Conservation (phyloP, 2,797 vertebrate genomes). For the Thamnophis elegans region DNA sequence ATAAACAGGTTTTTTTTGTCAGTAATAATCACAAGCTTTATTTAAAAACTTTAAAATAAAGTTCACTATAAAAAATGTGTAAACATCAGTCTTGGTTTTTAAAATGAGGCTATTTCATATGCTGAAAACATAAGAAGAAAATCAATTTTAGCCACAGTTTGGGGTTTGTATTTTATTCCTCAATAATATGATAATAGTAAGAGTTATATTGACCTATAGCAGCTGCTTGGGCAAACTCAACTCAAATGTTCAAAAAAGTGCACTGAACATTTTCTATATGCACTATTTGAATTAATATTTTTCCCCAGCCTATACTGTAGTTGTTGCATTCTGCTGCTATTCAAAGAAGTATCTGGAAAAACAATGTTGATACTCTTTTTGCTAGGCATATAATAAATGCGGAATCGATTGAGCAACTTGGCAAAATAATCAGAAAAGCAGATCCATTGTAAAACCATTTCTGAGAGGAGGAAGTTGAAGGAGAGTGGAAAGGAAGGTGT, state of each 20-base stretch:
- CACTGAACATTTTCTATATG: neutral
- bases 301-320: neutral
- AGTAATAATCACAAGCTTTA: neutral
- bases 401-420: neutral
- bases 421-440: slow-evolving; percentile 22
- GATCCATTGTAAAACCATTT: slow-evolving; percentile 31
- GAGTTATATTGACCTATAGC: neutral
- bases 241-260: neutral
- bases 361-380: neutral
- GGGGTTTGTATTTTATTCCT: neutral
- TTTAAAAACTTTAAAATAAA: neutral
- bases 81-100: neutral
- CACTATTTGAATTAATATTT: neutral
- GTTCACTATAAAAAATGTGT: neutral
- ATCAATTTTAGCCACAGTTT: neutral
- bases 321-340: neutral
- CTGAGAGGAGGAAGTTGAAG: slow-evolving; percentile 30
- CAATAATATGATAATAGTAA: neutral
- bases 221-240: neutral
- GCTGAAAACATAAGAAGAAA: neutral
- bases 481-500: neutral
- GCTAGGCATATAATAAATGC: neutral
- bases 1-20: neutral
- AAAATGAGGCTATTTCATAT: neutral
- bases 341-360: neutral